Evolutionary conservation across 1,140 invertebrate species (phyloP).

Genomic region (Aphidius gifuensis): DNA sequence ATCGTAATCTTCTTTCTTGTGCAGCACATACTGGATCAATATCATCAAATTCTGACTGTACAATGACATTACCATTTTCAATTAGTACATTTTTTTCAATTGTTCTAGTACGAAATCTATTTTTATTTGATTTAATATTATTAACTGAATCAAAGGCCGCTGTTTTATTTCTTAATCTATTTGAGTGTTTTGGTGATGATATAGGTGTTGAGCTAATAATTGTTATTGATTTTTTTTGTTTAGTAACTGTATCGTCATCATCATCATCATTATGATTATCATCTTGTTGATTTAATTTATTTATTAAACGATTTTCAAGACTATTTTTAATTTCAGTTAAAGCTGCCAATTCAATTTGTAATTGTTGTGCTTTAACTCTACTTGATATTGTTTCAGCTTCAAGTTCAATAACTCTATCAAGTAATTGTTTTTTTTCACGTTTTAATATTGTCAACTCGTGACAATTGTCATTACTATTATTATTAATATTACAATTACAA

Average conservation of each 20-base stretch:
- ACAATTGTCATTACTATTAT: slow-evolving; percentile 13
- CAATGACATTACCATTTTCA: slow-evolving; percentile 31
- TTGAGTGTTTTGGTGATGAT: slow-evolving; percentile 34
- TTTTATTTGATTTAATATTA: slow-evolving; percentile 40
- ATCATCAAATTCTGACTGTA: slow-evolving; percentile 33
- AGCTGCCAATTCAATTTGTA: slow-evolving; percentile 61
- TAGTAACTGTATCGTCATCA: slow-evolving; percentile 25
- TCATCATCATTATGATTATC: slow-evolving; percentile 32
- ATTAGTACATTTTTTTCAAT: slow-evolving; percentile 50
- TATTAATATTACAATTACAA: too few species aligned
- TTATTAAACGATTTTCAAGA: slow-evolving; percentile 62
- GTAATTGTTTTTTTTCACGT: slow-evolving; percentile 67
- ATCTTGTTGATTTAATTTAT: slow-evolving; percentile 45
- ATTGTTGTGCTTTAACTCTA: slow-evolving; percentile 61
- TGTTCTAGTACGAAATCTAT: slow-evolving; percentile 51
- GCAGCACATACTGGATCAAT: slow-evolving; percentile 35
- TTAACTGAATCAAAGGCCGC: slow-evolving; percentile 40
- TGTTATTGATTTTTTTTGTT: slow-evolving; percentile 37
- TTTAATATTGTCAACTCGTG: slow-evolving; percentile 54
- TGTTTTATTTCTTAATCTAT: slow-evolving; percentile 37
- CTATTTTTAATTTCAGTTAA: slow-evolving; percentile 61
- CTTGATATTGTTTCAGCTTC: slow-evolving; percentile 68
- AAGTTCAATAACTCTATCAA: slow-evolving; percentile 68
- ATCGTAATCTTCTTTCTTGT: slow-evolving; percentile 42
- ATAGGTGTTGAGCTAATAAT: slow-evolving; percentile 29